Evolutionary conservation across 2,113 vertebrate genomes (phyloP).

Genomic region (Vulpes vulpes): DNA sequence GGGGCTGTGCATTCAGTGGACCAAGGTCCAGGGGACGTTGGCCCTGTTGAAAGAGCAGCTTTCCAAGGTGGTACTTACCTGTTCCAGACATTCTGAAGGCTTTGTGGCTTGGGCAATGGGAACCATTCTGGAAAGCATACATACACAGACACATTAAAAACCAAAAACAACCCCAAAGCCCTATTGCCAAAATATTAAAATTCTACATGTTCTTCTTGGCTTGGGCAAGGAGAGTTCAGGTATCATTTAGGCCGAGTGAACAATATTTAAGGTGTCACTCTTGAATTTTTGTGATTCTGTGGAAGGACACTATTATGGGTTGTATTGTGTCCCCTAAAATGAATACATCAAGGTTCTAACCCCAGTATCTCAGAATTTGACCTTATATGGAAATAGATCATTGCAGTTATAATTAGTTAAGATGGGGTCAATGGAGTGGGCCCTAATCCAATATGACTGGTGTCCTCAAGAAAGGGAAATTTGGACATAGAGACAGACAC

Average conservation of each 20-base stretch:
- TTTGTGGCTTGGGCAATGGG: slow-evolving; percentile 86
- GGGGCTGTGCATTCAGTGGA: neutral
- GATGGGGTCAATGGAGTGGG: neutral
- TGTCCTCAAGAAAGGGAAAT: neutral
- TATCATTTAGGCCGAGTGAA: neutral
- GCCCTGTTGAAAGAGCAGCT: neutral
- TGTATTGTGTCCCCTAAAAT: neutral
- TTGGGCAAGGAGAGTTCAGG: neutral
- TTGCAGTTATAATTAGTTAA: neutral
- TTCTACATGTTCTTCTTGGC: slow-evolving; percentile 73
- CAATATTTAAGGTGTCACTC: neutral
- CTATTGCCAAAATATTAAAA: slow-evolving; percentile 64
- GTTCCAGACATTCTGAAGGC: slow-evolving; percentile 90
- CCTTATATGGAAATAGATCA: neutral
- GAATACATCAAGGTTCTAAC: neutral
- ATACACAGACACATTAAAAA: slow-evolving; percentile 79
- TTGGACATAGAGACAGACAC: neutral
- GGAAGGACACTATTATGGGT: neutral
- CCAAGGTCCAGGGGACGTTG: neutral
- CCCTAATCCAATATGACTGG: neutral
- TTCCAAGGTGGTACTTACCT: slow-evolving; percentile 87
- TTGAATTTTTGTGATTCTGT: neutral
- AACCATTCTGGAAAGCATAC: slow-evolving; percentile 88
- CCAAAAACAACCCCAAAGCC: slow-evolving; percentile 68
- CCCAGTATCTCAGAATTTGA: neutral